Conservation (phyloP, 2,113 vertebrate genomes). For the Oxyruncus cristatus region DNA sequence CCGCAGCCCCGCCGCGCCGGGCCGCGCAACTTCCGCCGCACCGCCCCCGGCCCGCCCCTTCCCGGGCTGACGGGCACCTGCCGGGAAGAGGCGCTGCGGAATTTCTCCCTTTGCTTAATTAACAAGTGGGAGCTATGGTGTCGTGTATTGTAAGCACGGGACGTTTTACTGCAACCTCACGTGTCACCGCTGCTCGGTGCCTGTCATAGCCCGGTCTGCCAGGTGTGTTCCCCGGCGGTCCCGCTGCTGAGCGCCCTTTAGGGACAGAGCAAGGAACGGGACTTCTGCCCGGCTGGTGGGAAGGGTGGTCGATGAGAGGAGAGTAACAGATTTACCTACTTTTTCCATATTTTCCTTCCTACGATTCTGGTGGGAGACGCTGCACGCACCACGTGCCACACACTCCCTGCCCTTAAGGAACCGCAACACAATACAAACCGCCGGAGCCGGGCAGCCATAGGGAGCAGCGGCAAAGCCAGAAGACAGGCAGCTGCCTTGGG, state of each 20-base stretch:
- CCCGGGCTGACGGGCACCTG: neutral
- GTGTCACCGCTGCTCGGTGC: neutral
- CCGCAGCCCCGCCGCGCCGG: neutral
- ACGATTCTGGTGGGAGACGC: fast-evolving
- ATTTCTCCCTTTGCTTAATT: fast-evolving
- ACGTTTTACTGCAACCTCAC: fast-evolving
- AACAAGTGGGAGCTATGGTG: fast-evolving
- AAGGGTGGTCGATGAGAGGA: neutral
- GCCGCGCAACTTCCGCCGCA: neutral
- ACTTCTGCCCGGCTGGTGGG: neutral
- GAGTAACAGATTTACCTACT: neutral
- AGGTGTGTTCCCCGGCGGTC: too few relatives aligned
- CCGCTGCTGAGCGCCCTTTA: too few relatives aligned
- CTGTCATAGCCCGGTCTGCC: too few relatives aligned
- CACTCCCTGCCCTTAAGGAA: fast-evolving
- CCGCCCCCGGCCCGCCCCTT: neutral
- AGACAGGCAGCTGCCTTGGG: neutral
- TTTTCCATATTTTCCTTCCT: too few relatives aligned
- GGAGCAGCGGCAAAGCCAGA: neutral
- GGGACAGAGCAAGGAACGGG: neutral
- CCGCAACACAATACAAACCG: neutral
- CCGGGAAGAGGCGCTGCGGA: fast-evolving
- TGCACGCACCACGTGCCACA: fast-evolving
- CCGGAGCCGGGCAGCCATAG: fast-evolving
- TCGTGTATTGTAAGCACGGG: fast-evolving